A percentile compares a stretch with the other conserved stretches of the same genome.
phyloP scores from a whole-genome alignment of 2,797 vertebrate species.

The Furcifer pardalis region DNA sequence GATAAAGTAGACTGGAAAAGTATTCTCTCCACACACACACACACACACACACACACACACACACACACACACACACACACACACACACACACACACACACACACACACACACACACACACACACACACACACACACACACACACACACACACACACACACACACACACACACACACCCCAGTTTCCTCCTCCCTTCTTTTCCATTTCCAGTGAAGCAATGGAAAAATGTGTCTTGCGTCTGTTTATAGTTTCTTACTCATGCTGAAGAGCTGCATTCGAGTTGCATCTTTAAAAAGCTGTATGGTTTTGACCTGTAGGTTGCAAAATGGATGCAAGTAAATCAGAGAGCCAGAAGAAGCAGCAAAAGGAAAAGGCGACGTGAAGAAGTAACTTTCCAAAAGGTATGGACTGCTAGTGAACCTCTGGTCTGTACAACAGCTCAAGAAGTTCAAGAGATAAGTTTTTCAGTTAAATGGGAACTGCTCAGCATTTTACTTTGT shows the following conservation, averaged over 20 bases:
- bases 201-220: slow-evolving; percentile 57
- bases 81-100: too few relatives aligned
- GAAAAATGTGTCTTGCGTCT: slow-evolving; percentile 60
- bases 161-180: neutral
- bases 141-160: too few relatives aligned
- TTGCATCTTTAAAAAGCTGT: slow-evolving; percentile 56
- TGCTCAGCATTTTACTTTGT: neutral
- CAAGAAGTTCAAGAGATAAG: fast-evolving
- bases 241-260: slow-evolving; percentile 67
- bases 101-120: too few relatives aligned
- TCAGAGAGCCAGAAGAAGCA: slow-evolving; percentile 81
- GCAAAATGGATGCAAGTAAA: slow-evolving; percentile 89
- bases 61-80: too few relatives aligned
- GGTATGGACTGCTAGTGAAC: slow-evolving; percentile 76
- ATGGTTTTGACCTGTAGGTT: slow-evolving; percentile 83
- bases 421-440: neutral
- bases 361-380: slow-evolving; percentile 83
- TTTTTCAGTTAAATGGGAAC: neutral
- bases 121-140: too few relatives aligned
- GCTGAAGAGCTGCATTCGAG: slow-evolving; percentile 50
- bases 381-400: slow-evolving; percentile 84
- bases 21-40: neutral
- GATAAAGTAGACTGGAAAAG: slow-evolving; percentile 17
- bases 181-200: slow-evolving; percentile 33
- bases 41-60: too few relatives aligned